Evolutionary conservation across 2,797 vertebrate species (phyloP).

Genomic region (Gadopsis bispinosus): DNA sequence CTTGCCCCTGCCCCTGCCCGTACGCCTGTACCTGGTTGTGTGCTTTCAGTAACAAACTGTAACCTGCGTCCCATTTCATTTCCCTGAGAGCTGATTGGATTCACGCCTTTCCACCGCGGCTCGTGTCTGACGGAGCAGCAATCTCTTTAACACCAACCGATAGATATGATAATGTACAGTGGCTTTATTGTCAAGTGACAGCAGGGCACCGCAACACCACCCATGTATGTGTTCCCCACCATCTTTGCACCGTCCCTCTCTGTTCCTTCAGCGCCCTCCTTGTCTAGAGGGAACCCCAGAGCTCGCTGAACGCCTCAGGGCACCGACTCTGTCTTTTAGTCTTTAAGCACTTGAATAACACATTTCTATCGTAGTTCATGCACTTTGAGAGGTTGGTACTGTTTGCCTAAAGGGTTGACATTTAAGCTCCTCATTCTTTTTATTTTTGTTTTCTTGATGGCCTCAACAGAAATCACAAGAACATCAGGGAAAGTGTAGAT

Average conservation of each 20-base stretch:
- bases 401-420: conserved; percentile 27
- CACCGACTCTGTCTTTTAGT: conserved; percentile 64
- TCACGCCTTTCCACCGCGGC: conserved; percentile 67
- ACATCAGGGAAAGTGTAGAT: conserved; percentile 9
- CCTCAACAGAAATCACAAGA: conserved; percentile 22
- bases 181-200: conserved; percentile 82
- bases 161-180: conserved; percentile 84
- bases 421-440: conserved; percentile 40
- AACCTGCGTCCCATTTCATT: conserved; percentile 81
- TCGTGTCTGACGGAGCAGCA: conserved; percentile 71
- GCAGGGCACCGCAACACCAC: conserved; percentile 62
- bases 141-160: conserved; percentile 80
- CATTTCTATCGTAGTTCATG: conserved; percentile 61
- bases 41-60: conserved; percentile 74
- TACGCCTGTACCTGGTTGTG: conserved; percentile 49
- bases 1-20: conserved; percentile 33
- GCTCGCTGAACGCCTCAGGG: conserved; percentile 51
- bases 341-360: conserved; percentile 69
- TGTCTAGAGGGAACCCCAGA: conserved; percentile 50
- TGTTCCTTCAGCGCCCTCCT: conserved; percentile 36
- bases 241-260: conserved; percentile 29
- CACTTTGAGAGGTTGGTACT: conserved; percentile 38
- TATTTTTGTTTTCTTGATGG: conserved; percentile 49
- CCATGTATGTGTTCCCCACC: conserved; percentile 25
- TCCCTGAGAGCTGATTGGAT: conserved; percentile 85